Conservation (phyloP, 2,888 invertebrate species). For the Teleiodes luculella region DNA sequence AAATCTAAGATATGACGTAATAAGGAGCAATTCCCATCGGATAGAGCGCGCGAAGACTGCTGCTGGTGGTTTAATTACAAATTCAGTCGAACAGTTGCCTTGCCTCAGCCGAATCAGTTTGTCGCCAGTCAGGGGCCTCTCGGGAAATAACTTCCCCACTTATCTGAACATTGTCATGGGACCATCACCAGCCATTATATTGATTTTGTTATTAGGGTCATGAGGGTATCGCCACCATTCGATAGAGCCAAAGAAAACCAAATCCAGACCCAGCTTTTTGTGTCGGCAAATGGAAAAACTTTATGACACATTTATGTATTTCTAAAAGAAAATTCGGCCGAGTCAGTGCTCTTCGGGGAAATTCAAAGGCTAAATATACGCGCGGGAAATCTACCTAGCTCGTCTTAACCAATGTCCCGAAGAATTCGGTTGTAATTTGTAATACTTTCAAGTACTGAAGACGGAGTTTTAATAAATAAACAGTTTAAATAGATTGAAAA, state of each 20-base stretch:
- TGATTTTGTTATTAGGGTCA: constrained; percentile 9
- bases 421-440: constrained; percentile 6
- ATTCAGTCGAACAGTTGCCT: constrained; percentile 35
- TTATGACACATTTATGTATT: constrained; percentile 39
- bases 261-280: neutral
- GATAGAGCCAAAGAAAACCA: neutral
- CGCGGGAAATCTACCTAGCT: constrained; percentile 44
- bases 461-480: neutral
- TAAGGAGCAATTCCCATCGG: constrained; percentile 17
- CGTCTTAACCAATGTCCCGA: constrained; percentile 7
- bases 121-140: constrained; percentile 31
- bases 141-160: constrained; percentile 49
- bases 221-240: neutral
- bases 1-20: constrained; percentile 10
- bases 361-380: constrained; percentile 49
- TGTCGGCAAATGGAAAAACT: constrained; percentile 44
- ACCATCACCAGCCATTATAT: constrained; percentile 14
- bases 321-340: constrained; percentile 38
- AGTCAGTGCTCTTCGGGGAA: constrained; percentile 41
- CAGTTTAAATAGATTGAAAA: neutral
- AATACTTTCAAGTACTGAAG: neutral
- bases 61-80: constrained; percentile 43
- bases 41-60: constrained; percentile 13
- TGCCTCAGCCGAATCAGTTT: constrained; percentile 32
- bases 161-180: constrained; percentile 33